Evolutionary conservation across 2,113 vertebrate species (phyloP).

Genomic region (Erpornis zantholeuca): DNA sequence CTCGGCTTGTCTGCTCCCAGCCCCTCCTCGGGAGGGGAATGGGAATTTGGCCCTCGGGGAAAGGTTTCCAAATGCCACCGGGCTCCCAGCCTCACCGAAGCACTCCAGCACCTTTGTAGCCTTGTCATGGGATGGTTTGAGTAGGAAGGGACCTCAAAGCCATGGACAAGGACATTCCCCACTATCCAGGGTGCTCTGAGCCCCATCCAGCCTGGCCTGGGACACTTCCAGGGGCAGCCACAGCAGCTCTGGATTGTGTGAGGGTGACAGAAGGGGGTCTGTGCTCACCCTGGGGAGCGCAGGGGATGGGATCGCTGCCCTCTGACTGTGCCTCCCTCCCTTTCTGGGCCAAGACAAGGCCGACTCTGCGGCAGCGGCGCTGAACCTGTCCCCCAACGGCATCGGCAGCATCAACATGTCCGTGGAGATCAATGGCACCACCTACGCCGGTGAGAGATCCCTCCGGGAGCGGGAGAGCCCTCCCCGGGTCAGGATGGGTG

Average conservation of each 20-base stretch:
- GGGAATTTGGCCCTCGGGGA: neutral
- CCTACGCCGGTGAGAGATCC: constrained; percentile 74
- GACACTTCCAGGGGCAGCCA: neutral
- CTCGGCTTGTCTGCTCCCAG: rapidly evolving
- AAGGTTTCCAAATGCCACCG: too few species aligned
- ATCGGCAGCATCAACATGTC: constrained; percentile 85
- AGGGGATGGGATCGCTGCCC: rapidly evolving
- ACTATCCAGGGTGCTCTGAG: neutral
- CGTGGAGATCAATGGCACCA: constrained; percentile 82
- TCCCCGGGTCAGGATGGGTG: neutral
- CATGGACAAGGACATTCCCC: neutral
- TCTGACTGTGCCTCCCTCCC: neutral
- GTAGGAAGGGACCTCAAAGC: neutral
- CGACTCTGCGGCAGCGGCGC: constrained; percentile 28
- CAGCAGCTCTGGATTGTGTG: rapidly evolving
- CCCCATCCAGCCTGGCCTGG: rapidly evolving
- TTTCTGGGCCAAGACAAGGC: constrained; percentile 71
- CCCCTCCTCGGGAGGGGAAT: neutral
- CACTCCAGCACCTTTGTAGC: neutral
- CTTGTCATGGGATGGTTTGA: neutral
- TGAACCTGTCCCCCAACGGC: constrained; percentile 72
- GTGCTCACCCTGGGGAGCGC: too few species aligned
- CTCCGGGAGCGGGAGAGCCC: neutral
- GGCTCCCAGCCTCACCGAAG: neutral
- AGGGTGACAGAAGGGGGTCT: neutral